Evolutionary conservation across 1,140 invertebrate genomes (phyloP).

Genomic region (Sinonovacula constricta): DNA sequence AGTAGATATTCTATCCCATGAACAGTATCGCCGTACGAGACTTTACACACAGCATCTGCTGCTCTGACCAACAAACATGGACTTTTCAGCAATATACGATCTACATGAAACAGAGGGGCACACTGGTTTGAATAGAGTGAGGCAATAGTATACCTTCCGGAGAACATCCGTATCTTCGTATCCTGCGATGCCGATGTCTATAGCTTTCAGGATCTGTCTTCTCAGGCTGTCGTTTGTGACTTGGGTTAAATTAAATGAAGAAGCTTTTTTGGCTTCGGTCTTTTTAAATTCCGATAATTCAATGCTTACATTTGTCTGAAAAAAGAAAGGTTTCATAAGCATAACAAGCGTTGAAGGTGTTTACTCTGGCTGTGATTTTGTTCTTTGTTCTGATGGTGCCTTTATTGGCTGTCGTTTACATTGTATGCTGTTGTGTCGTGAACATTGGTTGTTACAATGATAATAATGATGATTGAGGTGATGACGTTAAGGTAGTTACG

Average conservation of each 20-base stretch:
- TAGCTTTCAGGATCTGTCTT: constrained; percentile 87
- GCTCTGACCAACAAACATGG: no score
- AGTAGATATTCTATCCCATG: no score
- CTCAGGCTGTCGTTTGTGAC: constrained; percentile 85
- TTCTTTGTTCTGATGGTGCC: neutral
- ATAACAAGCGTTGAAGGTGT: neutral
- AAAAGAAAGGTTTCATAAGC: neutral
- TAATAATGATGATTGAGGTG: neutral
- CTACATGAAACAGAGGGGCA: no score
- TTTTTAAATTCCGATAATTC: constrained; percentile 60
- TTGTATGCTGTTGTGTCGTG: neutral
- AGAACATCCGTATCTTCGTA: constrained; percentile 74
- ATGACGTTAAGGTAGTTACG: neutral
- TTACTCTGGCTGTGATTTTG: neutral
- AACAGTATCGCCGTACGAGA: no score
- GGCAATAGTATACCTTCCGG: constrained; percentile 50
- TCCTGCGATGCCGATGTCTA: constrained; percentile 87
- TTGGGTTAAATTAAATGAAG: constrained; percentile 81
- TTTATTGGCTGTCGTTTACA: neutral
- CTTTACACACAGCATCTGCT: no score
- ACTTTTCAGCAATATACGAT: no score
- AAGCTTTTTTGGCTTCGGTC: constrained; percentile 63
- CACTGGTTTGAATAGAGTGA: no score
- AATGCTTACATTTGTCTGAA: constrained; percentile 44
- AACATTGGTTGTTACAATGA: no score